Evolutionary conservation across 2,888 invertebrate genomes (phyloP).

Genomic region (Dascillus cervinus): DNA sequence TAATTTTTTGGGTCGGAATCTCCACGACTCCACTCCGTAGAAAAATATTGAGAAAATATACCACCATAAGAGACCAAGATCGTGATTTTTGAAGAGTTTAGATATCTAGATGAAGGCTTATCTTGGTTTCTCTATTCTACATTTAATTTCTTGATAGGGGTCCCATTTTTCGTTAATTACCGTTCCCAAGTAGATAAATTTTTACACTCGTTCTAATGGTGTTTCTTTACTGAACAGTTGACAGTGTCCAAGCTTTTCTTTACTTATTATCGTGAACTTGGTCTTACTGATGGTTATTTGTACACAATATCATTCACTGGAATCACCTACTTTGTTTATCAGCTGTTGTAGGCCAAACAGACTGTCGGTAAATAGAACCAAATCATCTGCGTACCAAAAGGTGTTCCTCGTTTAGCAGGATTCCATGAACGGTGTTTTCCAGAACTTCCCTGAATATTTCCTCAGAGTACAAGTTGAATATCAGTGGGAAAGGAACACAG

Average conservation of each 20-base stretch:
- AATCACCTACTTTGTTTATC: slow-evolving; percentile 1
- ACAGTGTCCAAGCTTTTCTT: background rate
- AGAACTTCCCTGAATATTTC: slow-evolving; percentile 7
- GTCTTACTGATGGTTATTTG: too few relatives aligned
- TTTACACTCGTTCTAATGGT: background rate
- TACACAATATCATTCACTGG: too few relatives aligned
- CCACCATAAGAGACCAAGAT: slow-evolving; percentile 2
- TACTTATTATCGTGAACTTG: too few relatives aligned
- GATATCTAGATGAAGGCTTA: background rate
- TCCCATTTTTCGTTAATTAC: slow-evolving; percentile 3
- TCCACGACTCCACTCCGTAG: slow-evolving; percentile 4
- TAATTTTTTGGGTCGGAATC: slow-evolving; percentile 3
- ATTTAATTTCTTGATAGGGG: slow-evolving; percentile 2
- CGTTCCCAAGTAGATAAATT: background rate
- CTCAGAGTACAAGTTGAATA: slow-evolving; percentile 12
- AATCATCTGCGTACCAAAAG: slow-evolving; percentile 2
- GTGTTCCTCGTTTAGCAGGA: slow-evolving; percentile 8
- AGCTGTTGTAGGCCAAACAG: too few relatives aligned
- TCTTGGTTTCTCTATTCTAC: slow-evolving; percentile 2
- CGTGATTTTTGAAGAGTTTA: slow-evolving; percentile 2
- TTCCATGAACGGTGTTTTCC: slow-evolving; percentile 4
- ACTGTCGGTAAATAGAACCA: too few relatives aligned
- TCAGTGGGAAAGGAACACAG: slow-evolving; percentile 5
- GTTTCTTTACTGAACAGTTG: background rate
- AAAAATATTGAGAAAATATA: slow-evolving; percentile 2